Evolutionary conservation across 2,113 vertebrate species (phyloP).

Genomic region (Thunnus thynnus): DNA sequence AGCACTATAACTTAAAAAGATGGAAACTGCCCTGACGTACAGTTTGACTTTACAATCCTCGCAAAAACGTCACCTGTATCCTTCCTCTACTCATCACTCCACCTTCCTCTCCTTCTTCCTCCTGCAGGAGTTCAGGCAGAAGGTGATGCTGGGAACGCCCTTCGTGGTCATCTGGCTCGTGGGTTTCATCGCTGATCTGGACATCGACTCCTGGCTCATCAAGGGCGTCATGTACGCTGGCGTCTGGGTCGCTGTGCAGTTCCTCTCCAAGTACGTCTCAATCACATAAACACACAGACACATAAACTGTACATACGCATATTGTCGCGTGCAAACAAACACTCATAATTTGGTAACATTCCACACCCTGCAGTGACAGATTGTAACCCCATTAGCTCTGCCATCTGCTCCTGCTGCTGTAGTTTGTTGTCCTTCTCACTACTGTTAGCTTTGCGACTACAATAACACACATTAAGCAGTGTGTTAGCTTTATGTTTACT

Average conservation of each 20-base stretch:
- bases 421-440: slow-evolving; percentile 19
- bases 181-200: slow-evolving; percentile 98
- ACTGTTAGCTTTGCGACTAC: slow-evolving; percentile 27
- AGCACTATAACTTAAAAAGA: no score
- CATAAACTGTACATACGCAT: neutral
- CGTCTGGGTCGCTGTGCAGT: slow-evolving; percentile 96
- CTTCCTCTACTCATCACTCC: neutral
- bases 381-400: neutral
- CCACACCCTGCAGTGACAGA: neutral
- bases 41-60: no score
- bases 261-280: slow-evolving; percentile 96
- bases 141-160: slow-evolving; percentile 99
- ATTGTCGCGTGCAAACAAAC: neutral
- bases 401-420: slow-evolving; percentile 44
- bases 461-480: slow-evolving; percentile 15
- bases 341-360: neutral
- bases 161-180: slow-evolving; percentile 98
- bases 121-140: slow-evolving; percentile 95
- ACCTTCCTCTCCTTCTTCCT: neutral
- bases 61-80: neutral
- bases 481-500: slow-evolving; percentile 16
- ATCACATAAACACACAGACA: neutral
- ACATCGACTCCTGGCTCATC: slow-evolving; percentile 98
- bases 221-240: slow-evolving; percentile 97
- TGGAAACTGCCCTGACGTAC: no score